phyloP scores from a whole-genome alignment of 2,888 invertebrate genomes.

The Trachelus iudaicus region DNA sequence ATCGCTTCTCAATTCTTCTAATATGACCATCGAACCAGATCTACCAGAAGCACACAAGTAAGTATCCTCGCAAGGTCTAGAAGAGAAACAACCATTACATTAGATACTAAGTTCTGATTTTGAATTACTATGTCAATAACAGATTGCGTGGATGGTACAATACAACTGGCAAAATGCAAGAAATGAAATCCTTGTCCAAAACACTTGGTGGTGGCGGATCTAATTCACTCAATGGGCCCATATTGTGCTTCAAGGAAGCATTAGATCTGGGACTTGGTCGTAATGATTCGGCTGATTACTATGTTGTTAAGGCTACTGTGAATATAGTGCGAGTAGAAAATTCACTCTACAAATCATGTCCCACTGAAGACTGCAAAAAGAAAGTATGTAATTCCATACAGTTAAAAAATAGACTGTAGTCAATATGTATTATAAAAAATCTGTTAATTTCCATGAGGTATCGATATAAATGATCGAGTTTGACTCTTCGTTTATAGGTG shows the following conservation, averaged over 20 bases:
- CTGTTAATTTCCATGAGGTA: conserved; percentile 5
- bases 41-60: conserved; percentile 82
- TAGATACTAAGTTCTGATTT: not conserved
- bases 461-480: not conserved
- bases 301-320: conserved; percentile 81
- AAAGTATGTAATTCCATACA: conserved; percentile 69
- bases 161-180: conserved; percentile 75
- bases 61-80: not conserved
- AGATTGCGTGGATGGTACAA: conserved; percentile 92
- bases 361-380: conserved; percentile 91
- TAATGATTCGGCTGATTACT: conserved; percentile 86
- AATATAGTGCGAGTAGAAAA: conserved; percentile 84
- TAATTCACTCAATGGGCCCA: conserved; percentile 70
- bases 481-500: conserved; percentile 64
- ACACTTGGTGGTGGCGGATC: conserved; percentile 62
- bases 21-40: conserved; percentile 88
- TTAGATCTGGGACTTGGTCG: conserved; percentile 77
- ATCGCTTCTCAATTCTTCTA: conserved; percentile 71
- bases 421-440: not conserved
- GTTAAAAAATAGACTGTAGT: not conserved
- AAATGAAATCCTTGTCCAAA: conserved; percentile 71
- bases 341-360: conserved; percentile 92
- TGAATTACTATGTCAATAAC: not conserved
- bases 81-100: not conserved
- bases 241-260: conserved; percentile 83